Conservation (phyloP, 2,797 vertebrate genomes). For the Syngnathus rostellatus region DNA sequence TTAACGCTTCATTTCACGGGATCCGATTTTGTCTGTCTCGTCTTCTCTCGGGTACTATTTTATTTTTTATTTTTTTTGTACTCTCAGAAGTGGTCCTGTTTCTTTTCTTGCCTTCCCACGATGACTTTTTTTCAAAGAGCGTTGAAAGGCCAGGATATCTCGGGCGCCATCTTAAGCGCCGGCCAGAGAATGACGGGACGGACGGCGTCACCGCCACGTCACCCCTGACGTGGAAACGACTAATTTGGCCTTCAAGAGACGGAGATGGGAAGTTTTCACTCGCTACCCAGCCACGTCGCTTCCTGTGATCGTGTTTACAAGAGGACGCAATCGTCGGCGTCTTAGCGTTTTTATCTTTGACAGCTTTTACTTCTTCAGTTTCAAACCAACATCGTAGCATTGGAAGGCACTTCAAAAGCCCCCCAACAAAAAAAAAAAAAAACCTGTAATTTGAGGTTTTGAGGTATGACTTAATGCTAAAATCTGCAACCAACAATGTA, state of each 20-base stretch:
- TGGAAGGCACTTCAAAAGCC: not conserved
- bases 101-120: not conserved
- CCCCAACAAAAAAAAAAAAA: not conserved
- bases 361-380: not conserved
- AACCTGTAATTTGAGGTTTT: not conserved
- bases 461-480: not conserved
- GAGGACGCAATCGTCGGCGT: not conserved
- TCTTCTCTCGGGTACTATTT: not conserved
- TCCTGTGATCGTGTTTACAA: conserved; percentile 8
- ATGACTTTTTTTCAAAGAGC: not conserved
- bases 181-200: not conserved
- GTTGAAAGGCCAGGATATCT: not conserved
- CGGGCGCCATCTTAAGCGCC: not conserved
- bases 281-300: not conserved
- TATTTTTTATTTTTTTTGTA: not conserved
- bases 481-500: not conserved
- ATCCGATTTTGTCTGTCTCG: conserved; percentile 15
- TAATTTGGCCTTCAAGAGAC: not conserved
- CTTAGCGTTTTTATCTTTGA: not conserved
- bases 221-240: too few relatives aligned
- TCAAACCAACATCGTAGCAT: not conserved
- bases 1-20: conserved; percentile 10
- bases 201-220: not conserved
- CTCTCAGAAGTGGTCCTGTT: not conserved
- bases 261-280: not conserved